phyloP scores from a whole-genome alignment of 1,140 invertebrate genomes.

The Carposina sasakii region DNA sequence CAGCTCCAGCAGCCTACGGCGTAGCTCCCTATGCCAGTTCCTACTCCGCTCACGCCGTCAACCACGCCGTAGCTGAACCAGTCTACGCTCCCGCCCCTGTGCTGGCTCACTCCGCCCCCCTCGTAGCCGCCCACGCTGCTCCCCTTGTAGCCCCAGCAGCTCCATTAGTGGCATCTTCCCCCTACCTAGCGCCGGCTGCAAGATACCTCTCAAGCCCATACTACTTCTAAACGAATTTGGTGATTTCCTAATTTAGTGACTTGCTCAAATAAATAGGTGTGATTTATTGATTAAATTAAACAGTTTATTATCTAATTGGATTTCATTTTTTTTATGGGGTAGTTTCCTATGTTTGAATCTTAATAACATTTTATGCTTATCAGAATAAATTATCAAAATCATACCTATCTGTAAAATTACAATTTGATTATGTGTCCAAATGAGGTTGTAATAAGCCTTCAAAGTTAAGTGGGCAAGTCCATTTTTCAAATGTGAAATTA shows the following conservation, averaged over 20 bases:
- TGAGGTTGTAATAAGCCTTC: no score
- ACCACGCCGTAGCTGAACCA: slow-evolving; percentile 75
- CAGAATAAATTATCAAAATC: no score
- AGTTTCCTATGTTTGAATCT: no score
- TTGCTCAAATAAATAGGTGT: slow-evolving; percentile 66
- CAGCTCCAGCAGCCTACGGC: slow-evolving; percentile 71
- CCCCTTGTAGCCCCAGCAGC: slow-evolving; percentile 28
- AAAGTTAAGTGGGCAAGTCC: no score
- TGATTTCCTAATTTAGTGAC: slow-evolving; percentile 61
- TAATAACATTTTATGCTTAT: no score
- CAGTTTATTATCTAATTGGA: no score
- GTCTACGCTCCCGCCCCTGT: slow-evolving; percentile 61
- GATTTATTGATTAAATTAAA: no score
- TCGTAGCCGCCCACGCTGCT: slow-evolving; percentile 33
- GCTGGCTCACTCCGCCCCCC: slow-evolving; percentile 44
- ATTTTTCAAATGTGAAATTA: no score
- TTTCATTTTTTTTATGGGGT: no score
- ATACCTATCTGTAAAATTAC: no score
- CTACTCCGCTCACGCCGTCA: slow-evolving; percentile 76
- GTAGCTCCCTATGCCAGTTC: slow-evolving; percentile 76
- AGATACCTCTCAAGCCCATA: slow-evolving; percentile 48
- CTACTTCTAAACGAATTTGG: slow-evolving; percentile 55
- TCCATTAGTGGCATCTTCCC: slow-evolving; percentile 19
- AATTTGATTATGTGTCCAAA: no score
- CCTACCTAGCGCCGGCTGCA: slow-evolving; percentile 25